Base-by-base conservation (phyloP, 2,888 invertebrate genomes). In the Eupithecia tripunctaria region DNA sequence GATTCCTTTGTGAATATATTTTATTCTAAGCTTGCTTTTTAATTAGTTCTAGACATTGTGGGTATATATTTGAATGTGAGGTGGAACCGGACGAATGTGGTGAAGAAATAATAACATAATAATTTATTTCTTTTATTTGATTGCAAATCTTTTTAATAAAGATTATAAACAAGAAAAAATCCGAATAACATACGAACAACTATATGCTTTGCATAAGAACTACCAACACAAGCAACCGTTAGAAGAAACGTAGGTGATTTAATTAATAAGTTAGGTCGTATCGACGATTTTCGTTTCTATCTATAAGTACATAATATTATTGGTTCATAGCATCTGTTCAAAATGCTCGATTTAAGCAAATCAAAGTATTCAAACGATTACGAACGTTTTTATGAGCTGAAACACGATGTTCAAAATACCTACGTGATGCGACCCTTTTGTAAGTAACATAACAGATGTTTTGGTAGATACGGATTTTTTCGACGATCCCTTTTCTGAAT, bases 401-500 rank as follows among this genome's bases (percentile, higher is more conserved):
- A 64, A 64, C 64, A 56, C 64, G 67, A 56, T 67, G 67, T 67
- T 67, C 27, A 8, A 59, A 60, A 68, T 36, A 64, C 64, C 64
- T 38, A 64, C 64, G 64, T 32, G 64, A 38, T 63, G 18, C 63
- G 47, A 36, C 62, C 64, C 43, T 68, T 62, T 47, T 68, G 14
- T 59, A 32, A 32, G 62, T 64, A 25, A 51, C 38, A 36, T 29
- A 66, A 38, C 67, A 67, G 63, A 70, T 72, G 66, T 72, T 65
- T 68, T 59, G 32, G 43, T 63, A 65, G 14, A 32, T 4, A 36
- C 21, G 41, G 27, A 69, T 56, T 67, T 47, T 63, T 36, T 5
- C 29, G 38, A 32, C n/a, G 65, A 36, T 71, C 60, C 74, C 69
- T 66, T 66, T 70, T 69, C 29, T 69, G 68, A 75, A 78, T 78